These are phyloP conservation scores for Xenopus tropicalis DNA, from an alignment of 2,113 vertebrate genomes.

Conservation along the genomic window UCB_Xtro_10.0 CM004444.2:86470501-86471000, in stretches of 20 bases:
- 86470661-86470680: background rate
- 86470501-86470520: no score
- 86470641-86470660: constrained; percentile 6
- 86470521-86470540: no score
- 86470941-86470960: no score
- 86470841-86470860: background rate
- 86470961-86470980: no score
- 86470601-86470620: constrained; percentile 19
- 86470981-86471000: background rate
- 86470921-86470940: no score
- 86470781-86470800: constrained; percentile 7
- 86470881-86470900: background rate
- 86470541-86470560: no score
- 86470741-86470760: background rate
- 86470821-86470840: constrained; percentile 12
- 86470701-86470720: no score
- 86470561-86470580: no score
- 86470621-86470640: background rate
- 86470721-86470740: background rate
- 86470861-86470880: background rate
- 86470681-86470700: background rate
- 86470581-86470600: no score
- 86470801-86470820: background rate
- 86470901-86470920: no score
- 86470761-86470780: background rate